phyloP scores from a whole-genome alignment of 2,888 invertebrate genomes.

The Sphinx pinastri region DNA sequence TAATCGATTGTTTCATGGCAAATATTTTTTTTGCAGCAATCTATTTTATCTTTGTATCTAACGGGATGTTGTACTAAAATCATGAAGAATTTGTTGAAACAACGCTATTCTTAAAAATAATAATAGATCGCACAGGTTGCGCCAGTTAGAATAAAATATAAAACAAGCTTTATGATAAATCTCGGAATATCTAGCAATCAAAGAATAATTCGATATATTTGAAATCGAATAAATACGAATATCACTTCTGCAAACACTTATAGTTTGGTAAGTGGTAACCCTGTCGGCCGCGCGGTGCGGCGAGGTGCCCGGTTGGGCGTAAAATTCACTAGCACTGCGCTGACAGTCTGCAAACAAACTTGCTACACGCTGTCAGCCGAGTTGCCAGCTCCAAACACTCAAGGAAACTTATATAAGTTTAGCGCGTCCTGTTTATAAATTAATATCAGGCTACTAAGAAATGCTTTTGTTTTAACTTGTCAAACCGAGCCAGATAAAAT shows the following conservation, averaged over 20 bases:
- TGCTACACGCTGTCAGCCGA: conserved; percentile 43
- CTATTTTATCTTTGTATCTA: too few relatives aligned
- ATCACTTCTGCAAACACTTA: conserved; percentile 1
- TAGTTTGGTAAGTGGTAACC: conserved; percentile 21
- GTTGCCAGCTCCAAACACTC: conserved; percentile 42
- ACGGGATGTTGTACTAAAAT: too few relatives aligned
- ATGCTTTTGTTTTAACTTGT: conserved; percentile 3
- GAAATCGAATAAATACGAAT: conserved; percentile 16
- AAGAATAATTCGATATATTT: neutral
- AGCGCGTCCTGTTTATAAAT: conserved; percentile 38
- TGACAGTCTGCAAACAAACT: conserved; percentile 46
- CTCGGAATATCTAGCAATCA: too few relatives aligned
- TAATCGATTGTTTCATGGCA: too few relatives aligned
- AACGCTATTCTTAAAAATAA: too few relatives aligned
- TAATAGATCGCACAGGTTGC: too few relatives aligned
- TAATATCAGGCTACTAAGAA: conserved; percentile 3
- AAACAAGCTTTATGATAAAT: too few relatives aligned
- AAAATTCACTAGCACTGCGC: conserved; percentile 50
- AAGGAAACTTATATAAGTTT: conserved; percentile 46
- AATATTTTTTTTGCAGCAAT: too few relatives aligned
- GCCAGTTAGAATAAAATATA: too few relatives aligned
- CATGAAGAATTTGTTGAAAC: too few relatives aligned
- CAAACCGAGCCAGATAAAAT: conserved; percentile 28
- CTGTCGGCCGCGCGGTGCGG: conserved; percentile 2
- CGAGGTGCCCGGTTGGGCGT: conserved; percentile 39